Evolutionary conservation across 2,888 invertebrate genomes (phyloP).

Genomic region (Eristalis tenax): DNA sequence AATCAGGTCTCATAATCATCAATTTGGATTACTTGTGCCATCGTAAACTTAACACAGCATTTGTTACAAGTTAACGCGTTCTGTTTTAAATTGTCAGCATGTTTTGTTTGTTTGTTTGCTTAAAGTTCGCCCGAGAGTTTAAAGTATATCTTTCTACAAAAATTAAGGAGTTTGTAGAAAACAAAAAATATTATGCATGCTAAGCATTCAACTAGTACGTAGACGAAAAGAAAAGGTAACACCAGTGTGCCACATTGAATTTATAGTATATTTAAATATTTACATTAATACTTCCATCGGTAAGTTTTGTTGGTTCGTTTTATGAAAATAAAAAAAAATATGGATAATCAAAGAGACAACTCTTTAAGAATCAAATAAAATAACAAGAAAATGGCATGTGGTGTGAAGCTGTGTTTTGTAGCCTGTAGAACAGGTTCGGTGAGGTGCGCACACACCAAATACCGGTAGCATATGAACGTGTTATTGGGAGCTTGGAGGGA

Average conservation of each 20-base stretch:
- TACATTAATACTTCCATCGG: conserved; percentile 70
- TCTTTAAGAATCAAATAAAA: conserved; percentile 1
- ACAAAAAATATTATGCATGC: conserved; percentile 4
- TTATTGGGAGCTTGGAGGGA: background rate
- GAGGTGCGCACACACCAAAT: background rate
- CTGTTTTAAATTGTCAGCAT: background rate
- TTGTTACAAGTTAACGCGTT: background rate
- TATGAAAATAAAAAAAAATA: background rate
- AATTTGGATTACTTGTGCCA: background rate
- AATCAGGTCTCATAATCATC: background rate
- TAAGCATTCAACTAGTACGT: conserved; percentile 27
- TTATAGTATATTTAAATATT: conserved; percentile 48
- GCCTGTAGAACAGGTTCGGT: background rate
- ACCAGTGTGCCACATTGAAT: conserved; percentile 14
- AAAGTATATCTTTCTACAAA: background rate
- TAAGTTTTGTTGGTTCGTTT: conserved; percentile 27
- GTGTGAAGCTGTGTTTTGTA: no score
- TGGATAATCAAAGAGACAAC: background rate
- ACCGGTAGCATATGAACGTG: conserved; percentile 37
- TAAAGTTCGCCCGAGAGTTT: background rate
- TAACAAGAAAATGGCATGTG: conserved; percentile 5
- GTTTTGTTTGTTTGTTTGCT: background rate
- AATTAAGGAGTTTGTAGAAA: conserved; percentile 5
- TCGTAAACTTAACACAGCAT: background rate
- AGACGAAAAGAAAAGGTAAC: conserved; percentile 8